phyloP scores from a whole-genome alignment of 2,797 vertebrate species.

The Enteromius paludinosus region DNA sequence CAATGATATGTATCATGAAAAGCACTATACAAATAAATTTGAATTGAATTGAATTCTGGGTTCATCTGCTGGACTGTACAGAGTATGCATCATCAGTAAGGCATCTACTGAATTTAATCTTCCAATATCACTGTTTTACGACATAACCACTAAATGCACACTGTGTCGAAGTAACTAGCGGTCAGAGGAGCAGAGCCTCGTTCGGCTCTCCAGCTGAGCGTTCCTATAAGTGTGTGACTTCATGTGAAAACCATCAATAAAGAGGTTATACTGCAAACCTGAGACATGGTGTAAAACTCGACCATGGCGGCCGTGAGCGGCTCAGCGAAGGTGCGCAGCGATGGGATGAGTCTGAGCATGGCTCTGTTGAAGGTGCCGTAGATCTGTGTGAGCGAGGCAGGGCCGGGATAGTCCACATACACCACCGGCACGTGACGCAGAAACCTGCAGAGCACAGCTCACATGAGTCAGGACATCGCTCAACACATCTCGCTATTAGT shows the following conservation, averaged over 20 bases:
- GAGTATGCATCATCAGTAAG: too few species aligned
- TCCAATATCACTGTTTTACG: background rate
- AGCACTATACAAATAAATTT: too few species aligned
- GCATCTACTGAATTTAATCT: too few species aligned
- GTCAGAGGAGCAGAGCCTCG: too few species aligned
- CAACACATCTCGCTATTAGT: background rate
- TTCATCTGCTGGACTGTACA: too few species aligned
- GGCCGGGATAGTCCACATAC: slow-evolving; percentile 98
- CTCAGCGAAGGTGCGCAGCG: slow-evolving; percentile 93
- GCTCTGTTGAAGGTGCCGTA: slow-evolving; percentile 99
- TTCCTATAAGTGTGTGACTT: background rate
- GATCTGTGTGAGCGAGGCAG: slow-evolving; percentile 98
- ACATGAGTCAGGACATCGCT: background rate
- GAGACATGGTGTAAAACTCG: slow-evolving; percentile 99
- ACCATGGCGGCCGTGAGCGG: slow-evolving; percentile 99
- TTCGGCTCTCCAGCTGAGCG: too few species aligned
- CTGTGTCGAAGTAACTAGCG: background rate
- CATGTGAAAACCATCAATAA: background rate
- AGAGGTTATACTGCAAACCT: slow-evolving; percentile 76
- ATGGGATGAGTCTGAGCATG: slow-evolving; percentile 96
- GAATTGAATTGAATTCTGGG: too few species aligned
- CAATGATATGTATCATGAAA: too few species aligned
- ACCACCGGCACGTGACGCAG: slow-evolving; percentile 97
- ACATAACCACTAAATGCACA: background rate
- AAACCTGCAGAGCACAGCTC: slow-evolving; percentile 77